Percentiles rank a stretch among this genome's conserved stretches.
Conservation (phyloP, 2,113 vertebrate genomes). For the Opisthocomus hoazin region DNA sequence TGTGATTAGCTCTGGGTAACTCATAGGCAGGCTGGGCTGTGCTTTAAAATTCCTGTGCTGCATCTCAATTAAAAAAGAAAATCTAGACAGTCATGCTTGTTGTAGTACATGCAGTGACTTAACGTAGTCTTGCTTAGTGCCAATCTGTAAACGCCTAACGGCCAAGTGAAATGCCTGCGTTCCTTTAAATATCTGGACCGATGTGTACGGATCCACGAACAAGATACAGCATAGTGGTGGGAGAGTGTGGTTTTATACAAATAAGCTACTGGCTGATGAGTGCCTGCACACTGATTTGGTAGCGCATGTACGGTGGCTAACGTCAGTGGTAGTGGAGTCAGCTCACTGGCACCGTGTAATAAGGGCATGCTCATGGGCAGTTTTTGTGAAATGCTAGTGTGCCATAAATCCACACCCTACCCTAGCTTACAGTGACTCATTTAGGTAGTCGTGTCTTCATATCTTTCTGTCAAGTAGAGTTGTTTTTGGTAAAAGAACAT, state of each 20-base stretch:
- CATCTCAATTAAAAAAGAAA: neutral
- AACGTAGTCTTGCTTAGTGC: neutral
- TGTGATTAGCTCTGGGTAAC: neutral
- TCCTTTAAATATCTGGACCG: neutral
- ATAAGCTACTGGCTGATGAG: neutral
- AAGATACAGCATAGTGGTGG: neutral
- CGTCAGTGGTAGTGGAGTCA: neutral
- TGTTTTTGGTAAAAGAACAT: neutral
- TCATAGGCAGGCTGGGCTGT: neutral
- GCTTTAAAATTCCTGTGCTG: neutral
- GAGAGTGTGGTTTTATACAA: neutral
- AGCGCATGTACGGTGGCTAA: neutral
- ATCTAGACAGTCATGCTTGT: neutral
- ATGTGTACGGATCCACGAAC: neutral
- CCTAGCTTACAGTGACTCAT: neutral
- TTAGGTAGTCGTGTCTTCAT: neutral
- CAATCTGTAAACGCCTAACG: neutral
- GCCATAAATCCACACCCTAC: neutral
- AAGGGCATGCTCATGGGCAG: neutral
- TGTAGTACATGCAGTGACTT: neutral
- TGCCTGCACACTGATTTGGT: rapidly evolving
- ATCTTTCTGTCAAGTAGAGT: neutral
- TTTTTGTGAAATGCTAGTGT: neutral
- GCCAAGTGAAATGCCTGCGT: neutral
- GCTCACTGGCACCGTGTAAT: neutral